Evolutionary conservation across 53 echinoderm and acorn worm genomes (phyloP).

Genomic region (Henricia sp.): DNA sequence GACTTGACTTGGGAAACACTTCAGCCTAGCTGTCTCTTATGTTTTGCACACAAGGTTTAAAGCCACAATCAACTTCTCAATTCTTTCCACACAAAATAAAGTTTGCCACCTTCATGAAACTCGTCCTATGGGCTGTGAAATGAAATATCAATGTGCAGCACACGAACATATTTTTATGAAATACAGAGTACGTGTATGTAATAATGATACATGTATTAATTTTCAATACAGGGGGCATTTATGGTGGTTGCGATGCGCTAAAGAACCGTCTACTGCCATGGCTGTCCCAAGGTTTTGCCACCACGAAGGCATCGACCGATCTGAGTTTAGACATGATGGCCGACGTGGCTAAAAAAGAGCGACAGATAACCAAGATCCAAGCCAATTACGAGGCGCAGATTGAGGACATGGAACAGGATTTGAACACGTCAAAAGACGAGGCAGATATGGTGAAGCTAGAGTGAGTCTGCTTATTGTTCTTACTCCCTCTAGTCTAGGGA

Average conservation of each 20-base stretch:
- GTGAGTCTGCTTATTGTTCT: slow-evolving; percentile 68
- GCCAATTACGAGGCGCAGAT: slow-evolving; percentile 84
- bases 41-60: no score
- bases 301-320: slow-evolving; percentile 65
- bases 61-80: no score
- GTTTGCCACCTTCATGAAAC: no score
- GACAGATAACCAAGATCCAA: slow-evolving; percentile 70
- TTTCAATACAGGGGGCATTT: slow-evolving; percentile 74
- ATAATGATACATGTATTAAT: neutral
- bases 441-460: slow-evolving; percentile 73
- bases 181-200: neutral
- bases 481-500: no score
- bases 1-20: no score
- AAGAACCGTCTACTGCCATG: slow-evolving; percentile 93
- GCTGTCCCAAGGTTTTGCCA: slow-evolving; percentile 73
- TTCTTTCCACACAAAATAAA: no score
- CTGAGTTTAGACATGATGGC: slow-evolving; percentile 91
- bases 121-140: neutral
- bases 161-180: neutral
- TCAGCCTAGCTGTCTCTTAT: no score
- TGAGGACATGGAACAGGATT: slow-evolving; percentile 78
- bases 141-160: neutral
- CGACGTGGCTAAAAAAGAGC: slow-evolving; percentile 89
- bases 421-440: slow-evolving; percentile 78
- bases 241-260: slow-evolving; percentile 89